Evolutionary conservation across 2,888 invertebrate genomes (phyloP).

Genomic region (Pseudococcus longispinus): DNA sequence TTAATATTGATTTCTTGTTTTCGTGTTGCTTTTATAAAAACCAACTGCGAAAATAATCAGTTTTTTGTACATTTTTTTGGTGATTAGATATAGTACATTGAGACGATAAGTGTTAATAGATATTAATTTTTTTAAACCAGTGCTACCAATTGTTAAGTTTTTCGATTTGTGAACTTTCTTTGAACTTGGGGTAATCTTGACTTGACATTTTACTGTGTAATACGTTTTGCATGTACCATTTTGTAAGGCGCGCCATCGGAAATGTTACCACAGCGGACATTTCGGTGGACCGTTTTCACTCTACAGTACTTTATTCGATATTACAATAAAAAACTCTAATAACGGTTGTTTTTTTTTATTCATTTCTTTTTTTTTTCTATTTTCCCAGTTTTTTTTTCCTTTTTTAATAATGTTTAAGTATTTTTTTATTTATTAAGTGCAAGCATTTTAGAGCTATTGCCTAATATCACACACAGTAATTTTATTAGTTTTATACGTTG

Average conservation of each 20-base stretch:
- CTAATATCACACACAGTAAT: slow-evolving; percentile 34
- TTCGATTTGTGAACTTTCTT: slow-evolving; percentile 3
- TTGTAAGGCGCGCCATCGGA: neutral
- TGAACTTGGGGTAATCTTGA: slow-evolving; percentile 20
- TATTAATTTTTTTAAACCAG: slow-evolving; percentile 22
- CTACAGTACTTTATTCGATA: neutral
- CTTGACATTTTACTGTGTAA: neutral
- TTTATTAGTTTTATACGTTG: slow-evolving; percentile 10
- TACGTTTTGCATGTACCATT: slow-evolving; percentile 21
- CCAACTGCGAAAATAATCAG: slow-evolving; percentile 13
- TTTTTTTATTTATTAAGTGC: slow-evolving; percentile 20
- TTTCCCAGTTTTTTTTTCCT: neutral
- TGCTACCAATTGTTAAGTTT: slow-evolving; percentile 29
- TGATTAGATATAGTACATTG: slow-evolving; percentile 24
- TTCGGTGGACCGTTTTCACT: neutral
- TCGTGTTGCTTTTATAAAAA: slow-evolving; percentile 43
- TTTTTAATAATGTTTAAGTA: neutral
- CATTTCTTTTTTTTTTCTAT: neutral
- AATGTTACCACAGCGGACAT: neutral
- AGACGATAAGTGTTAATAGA: slow-evolving; percentile 18
- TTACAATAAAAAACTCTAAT: neutral
- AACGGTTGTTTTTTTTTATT: neutral
- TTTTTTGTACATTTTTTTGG: slow-evolving; percentile 19
- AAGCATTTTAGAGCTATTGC: slow-evolving; percentile 42
- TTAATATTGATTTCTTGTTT: slow-evolving; percentile 53